Evolutionary conservation across 2,888 invertebrate genomes (phyloP), one percentile per base, ranked within the genome.

Genomic region (Philonicus albiceps): DNA sequence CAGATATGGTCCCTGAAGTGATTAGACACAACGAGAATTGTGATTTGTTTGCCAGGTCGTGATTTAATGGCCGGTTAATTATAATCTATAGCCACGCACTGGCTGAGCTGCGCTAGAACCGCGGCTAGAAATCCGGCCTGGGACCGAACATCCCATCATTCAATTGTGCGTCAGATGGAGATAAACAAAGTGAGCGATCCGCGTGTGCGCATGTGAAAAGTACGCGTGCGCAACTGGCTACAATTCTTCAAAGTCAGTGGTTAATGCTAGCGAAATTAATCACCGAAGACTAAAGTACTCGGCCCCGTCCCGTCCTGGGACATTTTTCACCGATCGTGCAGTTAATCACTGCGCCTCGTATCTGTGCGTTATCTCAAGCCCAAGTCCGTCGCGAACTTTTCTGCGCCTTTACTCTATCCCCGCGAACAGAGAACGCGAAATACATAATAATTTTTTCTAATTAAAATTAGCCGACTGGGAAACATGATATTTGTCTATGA

Each of bases 181-280:
- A 74, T 31, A 31, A 31, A 74, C 37, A 34, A 37, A 74, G 74
- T 37, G 37, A 31, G 37, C 37, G 31, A 34, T 31, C 74, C 74
- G 37, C 74, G 40, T 30, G 30, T 30, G 27, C 27, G 27, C 49
- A 31, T 43, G 80, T 80, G 43, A 53, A 80, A 53, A 53, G 80
- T 30, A 49, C 80, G 80, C 80, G 80, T 80, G 80, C 80, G 80
- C 80, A 80, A 30, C 80, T 53, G 27, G 49, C 80, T 49, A 53
- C 53, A 80, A 80, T 80, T 80, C 49, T 80, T 49, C 80, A 80
- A 80, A 80, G 80, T 53, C 80, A 80, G 53, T 53, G 49, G 27
- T 80, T 80, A 80, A 80, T 80, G 30, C 49, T 53, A 80, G 80
- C 53, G 80, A 80, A 53, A 80, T 80, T 80, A 80, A 80, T 80